Conservation (phyloP, 2,113 vertebrate genomes). For the Tragelaphus scriptus region DNA sequence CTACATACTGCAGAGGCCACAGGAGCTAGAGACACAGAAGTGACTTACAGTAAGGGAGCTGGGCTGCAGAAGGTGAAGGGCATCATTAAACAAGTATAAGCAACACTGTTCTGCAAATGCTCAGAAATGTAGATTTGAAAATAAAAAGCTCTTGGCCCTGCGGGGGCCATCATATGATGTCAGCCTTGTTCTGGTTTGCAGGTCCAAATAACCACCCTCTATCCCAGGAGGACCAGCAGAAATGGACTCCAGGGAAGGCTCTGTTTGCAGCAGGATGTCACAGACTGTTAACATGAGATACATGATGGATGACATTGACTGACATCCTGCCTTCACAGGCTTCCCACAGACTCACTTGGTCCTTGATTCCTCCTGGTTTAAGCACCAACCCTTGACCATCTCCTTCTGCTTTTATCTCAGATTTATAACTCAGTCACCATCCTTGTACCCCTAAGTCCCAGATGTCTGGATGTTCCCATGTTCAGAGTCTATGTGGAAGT, state of each 20-base stretch:
- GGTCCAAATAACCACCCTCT: not conserved
- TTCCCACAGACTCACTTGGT: too few relatives aligned
- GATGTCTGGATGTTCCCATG: too few relatives aligned
- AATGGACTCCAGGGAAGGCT: not conserved
- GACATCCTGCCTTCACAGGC: not conserved
- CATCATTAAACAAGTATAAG: not conserved
- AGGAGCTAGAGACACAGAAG: not conserved
- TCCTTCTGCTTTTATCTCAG: not conserved
- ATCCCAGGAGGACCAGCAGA: not conserved
- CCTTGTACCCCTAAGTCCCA: not conserved
- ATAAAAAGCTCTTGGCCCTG: not conserved
- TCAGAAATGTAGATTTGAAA: not conserved
- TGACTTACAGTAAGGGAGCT: fast-evolving
- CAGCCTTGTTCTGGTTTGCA: not conserved
- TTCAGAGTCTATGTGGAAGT: not conserved
- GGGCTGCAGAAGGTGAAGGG: fast-evolving
- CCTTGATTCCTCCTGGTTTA: not conserved
- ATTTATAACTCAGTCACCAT: fast-evolving
- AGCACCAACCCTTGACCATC: too few relatives aligned
- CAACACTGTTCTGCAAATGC: not conserved
- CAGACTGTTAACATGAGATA: not conserved
- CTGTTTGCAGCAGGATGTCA: fast-evolving
- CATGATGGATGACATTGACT: not conserved
- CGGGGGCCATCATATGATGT: too few relatives aligned
- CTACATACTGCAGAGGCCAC: too few relatives aligned